Conservation (phyloP, 2,797 vertebrate genomes). For the Hylomyscus alleni region DNA sequence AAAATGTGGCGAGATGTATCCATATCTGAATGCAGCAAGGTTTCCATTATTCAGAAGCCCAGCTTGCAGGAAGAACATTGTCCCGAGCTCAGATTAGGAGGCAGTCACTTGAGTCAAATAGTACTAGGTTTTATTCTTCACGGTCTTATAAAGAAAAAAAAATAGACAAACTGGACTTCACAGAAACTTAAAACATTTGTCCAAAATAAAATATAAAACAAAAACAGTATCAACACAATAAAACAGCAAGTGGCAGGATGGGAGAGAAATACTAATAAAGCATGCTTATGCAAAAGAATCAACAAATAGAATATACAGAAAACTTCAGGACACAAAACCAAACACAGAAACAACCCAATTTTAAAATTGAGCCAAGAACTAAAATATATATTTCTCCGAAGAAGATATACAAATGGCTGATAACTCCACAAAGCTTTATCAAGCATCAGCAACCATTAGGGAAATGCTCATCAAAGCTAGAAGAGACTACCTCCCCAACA, state of each 20-base stretch:
- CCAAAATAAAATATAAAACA: neutral
- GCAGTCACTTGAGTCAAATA: slow-evolving; percentile 32
- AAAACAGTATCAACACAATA: neutral
- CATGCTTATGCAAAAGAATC: neutral
- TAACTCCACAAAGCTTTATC: neutral
- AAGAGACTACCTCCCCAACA: neutral
- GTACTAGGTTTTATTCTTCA: slow-evolving; percentile 13
- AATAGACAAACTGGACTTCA: neutral
- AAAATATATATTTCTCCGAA: neutral
- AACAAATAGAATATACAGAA: neutral
- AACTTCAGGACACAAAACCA: slow-evolving; percentile 17
- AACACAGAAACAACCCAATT: neutral
- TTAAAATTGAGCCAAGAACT: neutral
- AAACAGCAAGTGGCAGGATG: neutral
- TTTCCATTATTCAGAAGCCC: slow-evolving; percentile 16
- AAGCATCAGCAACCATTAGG: neutral
- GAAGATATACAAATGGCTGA: neutral
- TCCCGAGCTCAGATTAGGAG: slow-evolving; percentile 28
- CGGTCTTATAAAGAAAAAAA: neutral
- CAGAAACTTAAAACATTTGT: neutral
- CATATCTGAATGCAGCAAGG: neutral
- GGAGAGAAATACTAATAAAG: neutral
- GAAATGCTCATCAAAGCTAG: neutral
- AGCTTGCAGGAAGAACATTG: slow-evolving; percentile 15
- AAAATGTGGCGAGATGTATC: neutral